phyloP scores from a whole-genome alignment of 2,113 vertebrate species.

The Tretioscincus oriximinensis region DNA sequence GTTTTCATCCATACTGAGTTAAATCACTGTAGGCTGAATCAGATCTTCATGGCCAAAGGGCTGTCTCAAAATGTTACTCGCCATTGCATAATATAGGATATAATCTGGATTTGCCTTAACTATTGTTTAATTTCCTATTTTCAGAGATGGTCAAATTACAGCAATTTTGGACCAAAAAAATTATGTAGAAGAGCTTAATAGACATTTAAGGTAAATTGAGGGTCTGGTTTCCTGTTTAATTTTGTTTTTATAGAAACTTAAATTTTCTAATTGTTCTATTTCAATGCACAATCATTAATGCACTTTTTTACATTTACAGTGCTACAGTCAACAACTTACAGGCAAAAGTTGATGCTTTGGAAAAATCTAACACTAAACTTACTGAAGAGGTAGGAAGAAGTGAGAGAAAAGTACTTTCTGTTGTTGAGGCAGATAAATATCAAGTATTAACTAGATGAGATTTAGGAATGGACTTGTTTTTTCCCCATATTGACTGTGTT shows the following conservation, averaged over 20 bases:
- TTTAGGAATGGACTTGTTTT: background rate
- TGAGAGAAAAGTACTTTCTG: background rate
- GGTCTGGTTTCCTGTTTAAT: background rate
- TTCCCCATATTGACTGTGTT: background rate
- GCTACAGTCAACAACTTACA: slow-evolving; percentile 98
- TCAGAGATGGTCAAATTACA: slow-evolving; percentile 95
- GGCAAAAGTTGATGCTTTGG: slow-evolving; percentile 93
- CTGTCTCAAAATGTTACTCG: too few relatives aligned
- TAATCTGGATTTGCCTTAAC: too few relatives aligned
- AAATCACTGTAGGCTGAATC: too few relatives aligned
- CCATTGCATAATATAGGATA: too few relatives aligned
- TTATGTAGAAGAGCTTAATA: slow-evolving; percentile 97
- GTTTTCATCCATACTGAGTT: too few relatives aligned
- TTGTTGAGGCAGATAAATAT: background rate
- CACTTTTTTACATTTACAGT: slow-evolving; percentile 68
- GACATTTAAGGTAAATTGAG: slow-evolving; percentile 88
- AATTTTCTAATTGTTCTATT: background rate
- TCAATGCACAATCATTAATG: slow-evolving; percentile 7
- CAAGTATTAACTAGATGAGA: background rate
- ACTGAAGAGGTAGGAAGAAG: slow-evolving; percentile 87
- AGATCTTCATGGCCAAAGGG: too few relatives aligned
- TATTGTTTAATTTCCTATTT: slow-evolving; percentile 6
- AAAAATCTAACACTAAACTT: slow-evolving; percentile 98
- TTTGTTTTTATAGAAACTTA: background rate
- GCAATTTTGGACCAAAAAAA: slow-evolving; percentile 99